Evolutionary conservation across 2,113 vertebrate genomes (phyloP), one percentile per base, ranked within the genome.

Genomic region (Physeter macrocephalus): DNA sequence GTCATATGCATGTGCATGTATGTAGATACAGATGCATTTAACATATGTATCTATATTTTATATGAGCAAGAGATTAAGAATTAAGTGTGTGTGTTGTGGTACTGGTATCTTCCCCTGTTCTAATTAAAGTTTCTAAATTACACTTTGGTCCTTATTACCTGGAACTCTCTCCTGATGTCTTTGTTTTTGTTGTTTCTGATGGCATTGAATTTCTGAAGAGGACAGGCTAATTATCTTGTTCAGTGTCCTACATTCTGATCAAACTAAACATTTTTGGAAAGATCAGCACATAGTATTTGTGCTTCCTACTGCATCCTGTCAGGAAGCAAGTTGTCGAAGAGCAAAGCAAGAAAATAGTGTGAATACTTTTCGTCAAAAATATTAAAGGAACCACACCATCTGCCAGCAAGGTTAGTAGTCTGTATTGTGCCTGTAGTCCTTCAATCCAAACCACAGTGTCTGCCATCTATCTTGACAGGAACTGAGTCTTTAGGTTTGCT

Each of bases 401-500:
- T 61, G 31, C 25, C 66, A 36, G 39, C 31, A 57, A n/a, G 71
- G 90, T 95, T 85, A 96, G 84, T 80, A 18, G 72, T 46, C 93
- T 90, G 87, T 10, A 46, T 96, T 92, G 61, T 96, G 95, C 84
- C 90, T 69, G 90, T 52, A 83, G 87, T 85, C 86, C 77, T 94
- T 36, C 41, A 17, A 31, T 46, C 41, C 41, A 46, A 74, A 31
- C 41, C 17, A 27, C 71, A 29, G 17, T 5, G 49, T 49, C 6
- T 29, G 59, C 41, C 5, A 3, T 29, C 23, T 49, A 21, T 59
- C 23, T 18, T 18, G 41, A 27, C 10, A 64, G 71, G 41, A 29
- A 89, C 71, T 64, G 59, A 31, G 59, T 6, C n/a, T 54, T 71
- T 25, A 1, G 4, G 29, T 59, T 82, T 81, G 36, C 36, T 81